Base-by-base conservation (phyloP, 2,797 vertebrate genomes). In the Mormyrops boulengeri region DNA sequence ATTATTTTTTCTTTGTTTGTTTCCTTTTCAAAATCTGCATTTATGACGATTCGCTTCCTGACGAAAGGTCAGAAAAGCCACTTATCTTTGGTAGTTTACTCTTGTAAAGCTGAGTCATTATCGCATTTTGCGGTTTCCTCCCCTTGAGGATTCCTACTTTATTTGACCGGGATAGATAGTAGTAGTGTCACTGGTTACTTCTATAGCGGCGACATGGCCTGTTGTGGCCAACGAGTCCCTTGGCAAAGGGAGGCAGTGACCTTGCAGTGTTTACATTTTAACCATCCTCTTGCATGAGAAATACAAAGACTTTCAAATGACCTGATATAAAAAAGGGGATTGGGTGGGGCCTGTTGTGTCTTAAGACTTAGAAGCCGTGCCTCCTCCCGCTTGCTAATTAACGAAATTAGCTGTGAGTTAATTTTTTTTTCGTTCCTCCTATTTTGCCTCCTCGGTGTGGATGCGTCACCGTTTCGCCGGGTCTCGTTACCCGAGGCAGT, bases 191-290 rank as follows among this genome's bases (percentile, higher is more conserved):
- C 93, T 93, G 91, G 90, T 62, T 87, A 91, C 44, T 91, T 94
- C 91, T 91, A 92, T 87, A 89, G 90, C 91, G 89, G 89, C 95
- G 93, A 93, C 92, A 92, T 89, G 93, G 93, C 94, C 94, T 94
- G 1, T 30, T 22, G 94, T 95, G 95, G 95, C 95, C 92, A 94
- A 94, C 95, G 90, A 89, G 93, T 91, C 92, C 44, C 90, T 92
- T 92, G 90, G 92, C 92, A 92, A 92, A 92, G 92, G 93, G 88
- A 50, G 60, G 96, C 97, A 97, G 96, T 96, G 97, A 95, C 97
- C 95, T 95, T 96, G 96, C 93, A 92, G 96, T 57, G 30, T 57
- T 57, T 97, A 95, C 95, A 93, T 94, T 95, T 97, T 97, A 95
- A 44, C 84, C 49, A 49, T 94, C 94, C 94, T 95, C 94, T 94